Evolutionary conservation across 2,113 vertebrate species (phyloP), one percentile per base, ranked within the genome.

Genomic region (Nymphicus hollandicus): DNA sequence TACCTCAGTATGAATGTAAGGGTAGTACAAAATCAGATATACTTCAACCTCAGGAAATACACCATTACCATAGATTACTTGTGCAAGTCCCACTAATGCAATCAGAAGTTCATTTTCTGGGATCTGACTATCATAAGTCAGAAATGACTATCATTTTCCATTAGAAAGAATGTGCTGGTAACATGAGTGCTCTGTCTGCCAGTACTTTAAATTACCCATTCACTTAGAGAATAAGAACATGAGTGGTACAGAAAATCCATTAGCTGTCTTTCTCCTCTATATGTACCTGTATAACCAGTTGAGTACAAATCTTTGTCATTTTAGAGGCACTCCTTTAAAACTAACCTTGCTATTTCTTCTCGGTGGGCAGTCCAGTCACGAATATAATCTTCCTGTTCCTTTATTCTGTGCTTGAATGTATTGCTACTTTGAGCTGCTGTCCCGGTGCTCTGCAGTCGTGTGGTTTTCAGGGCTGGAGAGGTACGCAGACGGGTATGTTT

Each of bases 371-470:
- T 99, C 99, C 99, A 99, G 82, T 99, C 99, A 41, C 98, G 98
- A 95, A 99, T 99, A 97, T 99, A 99, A 88, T 99, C 99, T 95
- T 99, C 99, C 89, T 99, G 99, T 58, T 99, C 99, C 86, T 98
- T 99, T 97, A 99, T 99, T 86, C 99, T 99, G 95, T 99, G 98
- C 97, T 99, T 99, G 94, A 99, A 98, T 4, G 98, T 97, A 52
- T 97, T 98, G 85, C 98, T 98, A 95, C 97, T 97, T 96, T 98
- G 97, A 95, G 97, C 76, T 95, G 97, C 85, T 93, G 98, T 96
- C 89, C 97, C 99, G 86, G 98, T 76, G 91, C 98, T 98, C 94
- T 98, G 96, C 95, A 99, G 93, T 66, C 98, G 98, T 9, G 98
- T 95, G 84, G 88, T 98, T 97, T 98, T 99, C 97, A 96, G 98